Base-by-base conservation (phyloP, 2,888 invertebrate genomes). In the Tortricodes alternella region DNA sequence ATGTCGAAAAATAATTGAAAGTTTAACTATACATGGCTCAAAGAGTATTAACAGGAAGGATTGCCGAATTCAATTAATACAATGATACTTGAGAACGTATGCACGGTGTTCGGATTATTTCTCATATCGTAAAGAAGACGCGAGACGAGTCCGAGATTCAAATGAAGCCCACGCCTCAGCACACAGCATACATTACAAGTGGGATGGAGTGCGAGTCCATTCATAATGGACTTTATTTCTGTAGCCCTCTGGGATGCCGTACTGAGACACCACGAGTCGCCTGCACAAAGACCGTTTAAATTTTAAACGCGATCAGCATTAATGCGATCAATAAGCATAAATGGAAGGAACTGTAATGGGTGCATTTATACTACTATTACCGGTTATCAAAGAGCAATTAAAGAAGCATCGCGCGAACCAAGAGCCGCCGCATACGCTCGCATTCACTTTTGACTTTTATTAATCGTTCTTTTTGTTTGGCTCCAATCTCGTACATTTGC, bases 381-480 rank as follows among this genome's bases (percentile, higher is more conserved):
- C 76, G 74, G 81, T 83, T 83, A 85, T 83, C 81, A 81, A 77
- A 75, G 73, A 81, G 78, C 81, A 85, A 88, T 85, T 85, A 87
- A 85, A 85, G 77, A 78, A 74, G 76, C 76, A 76, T 67, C 70
- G 76, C 74, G 77, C 77, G 71, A 80, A 79, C 77, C 70, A 64
- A 74, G 68, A 67, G 71, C 69, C 73, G 67, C 73, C 64, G 74
- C 69, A 73, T 77, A 76, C 75, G 73, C 74, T 80, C 79, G 78
- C 49, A 82, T 83, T 85, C 82, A 80, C 76, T 83, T 82, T 80
- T 81, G 80, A 82, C 78, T 83, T 78, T 80, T 80, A 84, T 84
- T 82, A 83, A 84, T 82, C 74, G 78, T 75, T 78, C 73, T 80
- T 87, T 85, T 84, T 84, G 80, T 83, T 82, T 73, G 62, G 65